Evolutionary conservation across 2,113 vertebrate genomes (phyloP).

Genomic region (Ceratotherium simum): DNA sequence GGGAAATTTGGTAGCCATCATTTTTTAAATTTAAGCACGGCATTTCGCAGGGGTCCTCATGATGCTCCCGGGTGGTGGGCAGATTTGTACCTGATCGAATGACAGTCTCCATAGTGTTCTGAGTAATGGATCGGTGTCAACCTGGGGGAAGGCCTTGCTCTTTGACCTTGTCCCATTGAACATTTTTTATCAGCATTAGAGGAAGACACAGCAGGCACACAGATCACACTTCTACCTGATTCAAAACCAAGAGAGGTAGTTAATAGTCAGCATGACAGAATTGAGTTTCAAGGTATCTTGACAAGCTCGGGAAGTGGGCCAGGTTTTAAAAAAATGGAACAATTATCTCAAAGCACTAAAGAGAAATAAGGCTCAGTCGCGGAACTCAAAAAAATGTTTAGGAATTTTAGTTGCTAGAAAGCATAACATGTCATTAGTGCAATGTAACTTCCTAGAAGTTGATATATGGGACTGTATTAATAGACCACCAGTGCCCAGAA

Average conservation of each 20-base stretch:
- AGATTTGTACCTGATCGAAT: background rate
- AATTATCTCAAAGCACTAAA: constrained; percentile 28
- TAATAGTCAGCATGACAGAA: background rate
- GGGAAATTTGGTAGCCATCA: background rate
- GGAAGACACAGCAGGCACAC: background rate
- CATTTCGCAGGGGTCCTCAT: background rate
- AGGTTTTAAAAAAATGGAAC: background rate
- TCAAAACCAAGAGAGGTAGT: background rate
- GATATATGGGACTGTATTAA: background rate
- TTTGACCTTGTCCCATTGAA: background rate
- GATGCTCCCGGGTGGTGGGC: background rate
- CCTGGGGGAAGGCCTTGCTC: background rate
- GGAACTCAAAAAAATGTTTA: constrained; percentile 28
- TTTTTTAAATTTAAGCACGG: background rate
- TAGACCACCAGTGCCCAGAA: background rate
- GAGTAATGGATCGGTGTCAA: background rate
- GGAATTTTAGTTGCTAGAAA: constrained; percentile 52
- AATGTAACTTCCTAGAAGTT: background rate
- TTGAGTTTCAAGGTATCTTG: constrained; percentile 2
- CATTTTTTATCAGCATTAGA: background rate
- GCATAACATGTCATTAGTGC: background rate
- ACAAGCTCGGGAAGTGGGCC: constrained; percentile 6
- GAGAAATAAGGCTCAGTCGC: background rate
- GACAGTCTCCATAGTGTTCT: background rate
- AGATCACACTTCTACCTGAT: background rate